These are phyloP conservation scores for Scleropages formosus DNA, from an alignment of 2,797 vertebrate species.

Conservation along the genomic window DNA sequence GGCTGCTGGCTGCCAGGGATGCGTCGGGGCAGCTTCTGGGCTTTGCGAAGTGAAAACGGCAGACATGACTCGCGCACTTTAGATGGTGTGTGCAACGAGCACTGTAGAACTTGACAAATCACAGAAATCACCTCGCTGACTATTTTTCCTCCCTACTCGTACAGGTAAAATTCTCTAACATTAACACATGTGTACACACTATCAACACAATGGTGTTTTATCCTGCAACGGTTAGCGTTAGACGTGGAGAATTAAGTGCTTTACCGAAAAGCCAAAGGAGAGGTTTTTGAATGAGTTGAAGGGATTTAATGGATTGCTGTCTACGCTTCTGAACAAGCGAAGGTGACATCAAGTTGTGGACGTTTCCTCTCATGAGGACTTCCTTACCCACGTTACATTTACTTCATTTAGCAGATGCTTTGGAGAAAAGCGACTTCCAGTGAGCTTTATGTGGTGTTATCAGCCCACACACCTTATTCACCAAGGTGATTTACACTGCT, in stretches of 20 bases:
- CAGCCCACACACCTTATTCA: no score
- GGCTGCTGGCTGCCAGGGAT: constrained; percentile 45
- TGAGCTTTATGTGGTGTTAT: no score
- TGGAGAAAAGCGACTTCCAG: no score
- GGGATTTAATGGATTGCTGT: not conserved
- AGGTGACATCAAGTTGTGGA: not conserved
- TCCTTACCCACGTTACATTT: no score
- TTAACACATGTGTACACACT: not conserved
- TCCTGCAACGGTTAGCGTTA: no score
- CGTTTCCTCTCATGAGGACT: not conserved
- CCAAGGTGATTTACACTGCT: no score
- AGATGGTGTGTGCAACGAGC: constrained; percentile 26
- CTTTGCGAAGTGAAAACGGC: constrained; percentile 45
- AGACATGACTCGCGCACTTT: constrained; percentile 44
- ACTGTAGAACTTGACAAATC: constrained; percentile 26
- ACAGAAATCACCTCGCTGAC: constrained; percentile 16
- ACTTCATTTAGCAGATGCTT: no score
- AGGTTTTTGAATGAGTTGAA: not conserved
- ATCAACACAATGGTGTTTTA: not conserved
- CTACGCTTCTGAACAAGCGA: not conserved
- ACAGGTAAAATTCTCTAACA: not conserved
- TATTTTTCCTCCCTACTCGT: no score
- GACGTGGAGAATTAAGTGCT: not conserved
- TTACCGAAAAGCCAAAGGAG: not conserved
- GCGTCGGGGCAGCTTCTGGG: constrained; percentile 36